A percentile compares a stretch with the other conserved stretches of the same genome.
Conservation (phyloP, 2,888 invertebrate genomes). For the Drosophila robusta region DNA sequence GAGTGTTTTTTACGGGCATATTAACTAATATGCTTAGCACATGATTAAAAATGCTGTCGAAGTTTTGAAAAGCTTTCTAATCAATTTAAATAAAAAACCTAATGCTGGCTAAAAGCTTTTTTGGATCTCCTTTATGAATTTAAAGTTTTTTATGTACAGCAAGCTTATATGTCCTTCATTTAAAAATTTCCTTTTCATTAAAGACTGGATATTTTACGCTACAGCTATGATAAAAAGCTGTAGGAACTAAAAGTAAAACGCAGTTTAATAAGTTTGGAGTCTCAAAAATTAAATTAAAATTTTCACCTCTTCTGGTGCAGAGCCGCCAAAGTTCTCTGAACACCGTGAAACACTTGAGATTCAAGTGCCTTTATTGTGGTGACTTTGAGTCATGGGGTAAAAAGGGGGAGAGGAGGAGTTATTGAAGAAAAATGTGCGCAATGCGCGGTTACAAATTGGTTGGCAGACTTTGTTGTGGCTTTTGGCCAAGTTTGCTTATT, state of each 20-base stretch:
- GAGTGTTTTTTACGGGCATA: background rate
- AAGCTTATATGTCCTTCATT: background rate
- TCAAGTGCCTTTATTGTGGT: constrained; percentile 69
- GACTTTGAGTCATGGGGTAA: constrained; percentile 12
- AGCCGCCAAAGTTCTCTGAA: constrained; percentile 27
- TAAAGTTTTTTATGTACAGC: background rate
- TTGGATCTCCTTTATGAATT: background rate
- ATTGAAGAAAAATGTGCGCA: constrained; percentile 18
- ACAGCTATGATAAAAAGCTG: constrained; percentile 3
- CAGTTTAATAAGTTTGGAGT: constrained; percentile 26
- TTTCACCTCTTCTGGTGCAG: constrained; percentile 30
- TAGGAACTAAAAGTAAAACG: constrained; percentile 9
- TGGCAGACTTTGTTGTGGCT: constrained; percentile 68
- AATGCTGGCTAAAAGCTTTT: background rate
- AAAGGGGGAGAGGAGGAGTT: too few relatives aligned
- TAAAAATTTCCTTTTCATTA: background rate
- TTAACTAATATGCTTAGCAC: constrained; percentile 4
- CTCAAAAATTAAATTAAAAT: constrained; percentile 57
- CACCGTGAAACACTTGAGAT: constrained; percentile 32
- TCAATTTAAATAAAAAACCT: too few relatives aligned
- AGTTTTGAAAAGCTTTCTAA: too few relatives aligned
- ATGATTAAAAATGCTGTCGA: too few relatives aligned
- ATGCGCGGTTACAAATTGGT: constrained; percentile 54
- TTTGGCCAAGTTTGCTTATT: constrained; percentile 36
- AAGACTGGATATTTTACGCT: constrained; percentile 15